Percentiles rank a stretch among this genome's conserved stretches.
Conservation (phyloP, 2,888 invertebrate species). For the Nematopogon swammerdamellus region DNA sequence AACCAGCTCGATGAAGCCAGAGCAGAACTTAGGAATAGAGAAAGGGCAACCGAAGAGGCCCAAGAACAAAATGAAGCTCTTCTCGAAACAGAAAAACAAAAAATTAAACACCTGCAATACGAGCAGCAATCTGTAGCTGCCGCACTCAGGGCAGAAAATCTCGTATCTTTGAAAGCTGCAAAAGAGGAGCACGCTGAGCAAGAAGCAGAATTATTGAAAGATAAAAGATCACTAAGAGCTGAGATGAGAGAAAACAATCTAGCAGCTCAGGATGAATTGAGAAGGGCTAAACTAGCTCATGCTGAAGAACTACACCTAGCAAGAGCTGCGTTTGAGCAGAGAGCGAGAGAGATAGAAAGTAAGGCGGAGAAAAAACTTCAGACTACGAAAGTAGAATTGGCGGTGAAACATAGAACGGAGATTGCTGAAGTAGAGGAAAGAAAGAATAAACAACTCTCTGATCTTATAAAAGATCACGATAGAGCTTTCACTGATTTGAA, state of each 20-base stretch:
- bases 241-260: constrained; percentile 67
- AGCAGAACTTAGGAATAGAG: constrained; percentile 61
- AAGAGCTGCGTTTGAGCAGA: constrained; percentile 47
- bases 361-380: constrained; percentile 71
- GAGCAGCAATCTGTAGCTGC: constrained; percentile 86
- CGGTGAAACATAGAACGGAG: constrained; percentile 75
- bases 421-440: constrained; percentile 87
- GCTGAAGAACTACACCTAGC: constrained; percentile 70
- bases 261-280: constrained; percentile 69
- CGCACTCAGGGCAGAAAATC: constrained; percentile 79
- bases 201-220: constrained; percentile 72
- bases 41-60: constrained; percentile 84
- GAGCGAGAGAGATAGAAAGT: constrained; percentile 49
- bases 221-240: constrained; percentile 66
- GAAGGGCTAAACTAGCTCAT: constrained; percentile 67
- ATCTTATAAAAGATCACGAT: constrained; percentile 79
- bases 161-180: constrained; percentile 77
- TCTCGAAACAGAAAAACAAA: constrained; percentile 86
- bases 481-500: constrained; percentile 86
- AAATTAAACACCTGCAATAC: constrained; percentile 89
- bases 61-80: constrained; percentile 85
- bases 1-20: constrained; percentile 84
- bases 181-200: constrained; percentile 79
- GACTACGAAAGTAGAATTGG: constrained; percentile 67
- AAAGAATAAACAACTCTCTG: constrained; percentile 83